These are phyloP conservation scores for Potamarius usumacintae DNA, from an alignment of 2,113 vertebrate species.

Conservation along the genomic window DNA sequence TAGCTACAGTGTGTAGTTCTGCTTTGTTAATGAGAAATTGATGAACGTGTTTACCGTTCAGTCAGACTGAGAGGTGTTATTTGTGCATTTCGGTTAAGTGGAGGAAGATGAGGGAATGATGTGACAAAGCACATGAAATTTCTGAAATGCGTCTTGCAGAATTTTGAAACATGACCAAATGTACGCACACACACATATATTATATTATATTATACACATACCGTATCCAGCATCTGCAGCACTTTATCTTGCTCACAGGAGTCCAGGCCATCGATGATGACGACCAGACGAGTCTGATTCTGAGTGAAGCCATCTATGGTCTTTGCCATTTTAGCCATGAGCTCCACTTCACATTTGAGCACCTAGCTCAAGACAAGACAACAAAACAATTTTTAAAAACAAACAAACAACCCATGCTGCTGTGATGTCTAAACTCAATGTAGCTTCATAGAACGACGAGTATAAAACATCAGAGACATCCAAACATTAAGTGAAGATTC, in stretches of 20 bases:
- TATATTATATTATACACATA: slow-evolving; percentile 65
- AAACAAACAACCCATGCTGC: not conserved
- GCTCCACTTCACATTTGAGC: slow-evolving; percentile 94
- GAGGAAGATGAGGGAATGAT: not conserved
- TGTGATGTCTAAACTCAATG: not conserved
- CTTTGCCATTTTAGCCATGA: slow-evolving; percentile 98
- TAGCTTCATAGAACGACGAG: not conserved
- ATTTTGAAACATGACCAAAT: slow-evolving; percentile 7
- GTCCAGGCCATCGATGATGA: slow-evolving; percentile 96
- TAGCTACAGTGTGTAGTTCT: slow-evolving; percentile 8
- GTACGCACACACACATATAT: not conserved
- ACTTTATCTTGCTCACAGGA: slow-evolving; percentile 98
- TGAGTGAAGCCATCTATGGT: slow-evolving; percentile 97
- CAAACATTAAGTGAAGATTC: not conserved
- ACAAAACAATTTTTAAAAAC: not conserved
- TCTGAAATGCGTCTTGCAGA: slow-evolving; percentile 28
- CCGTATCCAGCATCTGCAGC: slow-evolving; percentile 97
- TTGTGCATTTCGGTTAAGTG: slow-evolving; percentile 28
- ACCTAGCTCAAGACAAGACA: slow-evolving; percentile 72
- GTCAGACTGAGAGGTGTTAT: slow-evolving; percentile 19
- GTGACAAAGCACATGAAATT: not conserved
- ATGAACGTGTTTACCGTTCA: slow-evolving; percentile 33
- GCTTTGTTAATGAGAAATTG: slow-evolving; percentile 28
- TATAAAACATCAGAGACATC: not conserved
- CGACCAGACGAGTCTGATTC: slow-evolving; percentile 95